Evolutionary conservation across 2,113 vertebrate genomes (phyloP), one percentile per base, ranked within the genome.

Genomic region (Oncorhynchus clarkii): DNA sequence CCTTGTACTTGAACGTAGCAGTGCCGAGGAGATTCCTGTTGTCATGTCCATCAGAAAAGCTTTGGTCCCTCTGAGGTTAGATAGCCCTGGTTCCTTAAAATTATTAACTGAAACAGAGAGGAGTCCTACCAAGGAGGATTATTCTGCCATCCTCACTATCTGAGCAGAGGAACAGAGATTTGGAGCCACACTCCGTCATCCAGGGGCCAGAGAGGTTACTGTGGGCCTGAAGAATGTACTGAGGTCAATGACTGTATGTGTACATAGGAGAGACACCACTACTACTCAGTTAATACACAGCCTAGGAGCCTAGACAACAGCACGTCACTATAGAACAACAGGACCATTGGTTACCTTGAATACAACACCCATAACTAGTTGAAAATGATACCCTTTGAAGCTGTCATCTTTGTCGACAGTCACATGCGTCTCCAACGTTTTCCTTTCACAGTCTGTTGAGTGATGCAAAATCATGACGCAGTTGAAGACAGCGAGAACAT

Each of bases 201-300:
- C 51, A 48, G 60, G 74, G 81, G 75, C 85, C 83, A 85, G 31
- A 24, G 27, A 72, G 78, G 85, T 81, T 70, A 84, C 48, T 20
- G 20, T 54, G 69, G 16, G 57, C 22, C 67, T 67, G 57, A 82
- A 84, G 82, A n/a, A 70, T 22, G 71, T 24, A 34, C 6, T 13
- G 49, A 49, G 64, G 78, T 77, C 51, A 70, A 4, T 64, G 20
- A 71, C 29, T 27, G 57, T 29, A 73, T 69, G 13, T 71, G 27
- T 67, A 71, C 39, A 62, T 29, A 12, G 24, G 18, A 64, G 18
- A 64, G 26, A 66, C 16, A 24, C 29, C 59, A 54, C 51, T 54
- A 0, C 24, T 16, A 3, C 59, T 62, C n/a, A 62, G n/a, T 22
- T 24, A 9, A 62, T 7, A 13, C n/a, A 62, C n/a, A 62, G 7